These are phyloP conservation scores for Drosophila diplacantha DNA, from an alignment of 2,888 invertebrate species.

Conservation along the genomic window DNA sequence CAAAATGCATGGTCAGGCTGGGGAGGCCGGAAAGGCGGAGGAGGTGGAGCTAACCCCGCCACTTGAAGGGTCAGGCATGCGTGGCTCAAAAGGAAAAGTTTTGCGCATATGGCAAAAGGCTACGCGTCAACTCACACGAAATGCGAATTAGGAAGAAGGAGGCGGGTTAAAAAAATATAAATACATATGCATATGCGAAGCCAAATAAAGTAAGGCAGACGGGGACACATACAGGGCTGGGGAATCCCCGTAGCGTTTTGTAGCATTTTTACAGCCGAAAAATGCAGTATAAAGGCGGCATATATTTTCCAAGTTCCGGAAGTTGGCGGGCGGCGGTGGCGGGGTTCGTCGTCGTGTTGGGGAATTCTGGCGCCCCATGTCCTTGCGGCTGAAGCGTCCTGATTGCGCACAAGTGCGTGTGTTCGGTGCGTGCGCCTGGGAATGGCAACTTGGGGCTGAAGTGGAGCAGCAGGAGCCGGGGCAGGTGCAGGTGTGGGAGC, in stretches of 20 bases:
- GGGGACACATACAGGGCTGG: slow-evolving; percentile 5
- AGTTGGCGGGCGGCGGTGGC: not conserved
- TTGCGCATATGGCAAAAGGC: slow-evolving; percentile 65
- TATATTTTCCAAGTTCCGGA: slow-evolving; percentile 12
- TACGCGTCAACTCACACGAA: slow-evolving; percentile 73
- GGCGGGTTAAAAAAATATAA: slow-evolving; percentile 1
- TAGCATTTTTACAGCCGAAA: slow-evolving; percentile 34
- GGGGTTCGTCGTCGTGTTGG: slow-evolving; percentile 1
- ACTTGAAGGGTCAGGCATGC: slow-evolving; percentile 65
- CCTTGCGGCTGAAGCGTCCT: slow-evolving; percentile 43
- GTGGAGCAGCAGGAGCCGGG: slow-evolving; percentile 46
- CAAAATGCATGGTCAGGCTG: slow-evolving; percentile 56
- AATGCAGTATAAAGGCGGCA: slow-evolving; percentile 3
- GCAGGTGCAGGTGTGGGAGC: slow-evolving; percentile 16
- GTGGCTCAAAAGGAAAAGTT: slow-evolving; percentile 68
- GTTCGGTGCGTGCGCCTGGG: slow-evolving; percentile 52
- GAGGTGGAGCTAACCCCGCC: slow-evolving; percentile 41
- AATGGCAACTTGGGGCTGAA: slow-evolving; percentile 44
- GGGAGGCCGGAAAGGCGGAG: slow-evolving; percentile 4
- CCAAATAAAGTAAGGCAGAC: slow-evolving; percentile 4
- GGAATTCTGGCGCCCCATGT: slow-evolving; percentile 12
- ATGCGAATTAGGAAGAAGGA: slow-evolving; percentile 60
- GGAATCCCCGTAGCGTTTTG: slow-evolving; percentile 16
- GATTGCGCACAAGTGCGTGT: slow-evolving; percentile 69
- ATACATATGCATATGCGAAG: not conserved